Percentiles rank a stretch among this genome's conserved stretches.
Conservation (phyloP, 1,140 invertebrate genomes). For the Diorhabda carinulata region DNA sequence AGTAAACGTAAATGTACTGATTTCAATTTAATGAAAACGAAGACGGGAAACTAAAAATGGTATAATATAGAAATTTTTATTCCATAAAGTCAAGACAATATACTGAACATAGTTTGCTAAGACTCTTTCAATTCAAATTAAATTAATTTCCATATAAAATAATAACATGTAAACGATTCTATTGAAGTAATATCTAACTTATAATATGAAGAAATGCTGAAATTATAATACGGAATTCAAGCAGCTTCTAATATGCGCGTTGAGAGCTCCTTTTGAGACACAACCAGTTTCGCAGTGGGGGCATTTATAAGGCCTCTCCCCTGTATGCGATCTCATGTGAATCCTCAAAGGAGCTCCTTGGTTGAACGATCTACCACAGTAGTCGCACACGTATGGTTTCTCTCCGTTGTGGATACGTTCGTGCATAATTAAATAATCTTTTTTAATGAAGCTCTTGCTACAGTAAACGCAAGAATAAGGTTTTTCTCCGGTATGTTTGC, state of each 20-base stretch:
- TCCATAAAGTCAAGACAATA: no score
- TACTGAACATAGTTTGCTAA: no score
- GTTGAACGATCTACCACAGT: conserved; percentile 54
- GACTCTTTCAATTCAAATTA: background rate
- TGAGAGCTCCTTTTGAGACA: conserved; percentile 36
- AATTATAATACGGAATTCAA: conserved; percentile 18
- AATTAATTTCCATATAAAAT: background rate
- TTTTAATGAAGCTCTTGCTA: conserved; percentile 52
- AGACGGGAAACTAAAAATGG: no score
- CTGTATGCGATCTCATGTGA: conserved; percentile 49
- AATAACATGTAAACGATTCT: background rate
- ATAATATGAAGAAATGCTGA: background rate
- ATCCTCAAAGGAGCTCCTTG: conserved; percentile 47
- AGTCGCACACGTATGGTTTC: conserved; percentile 52
- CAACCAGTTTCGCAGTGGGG: conserved; percentile 37
- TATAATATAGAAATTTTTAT: no score
- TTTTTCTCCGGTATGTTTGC: conserved; percentile 54
- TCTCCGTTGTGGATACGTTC: conserved; percentile 56
- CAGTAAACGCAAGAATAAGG: conserved; percentile 53
- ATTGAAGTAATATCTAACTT: background rate
- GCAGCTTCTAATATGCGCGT: conserved; percentile 42
- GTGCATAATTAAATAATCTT: conserved; percentile 56
- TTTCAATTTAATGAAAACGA: no score
- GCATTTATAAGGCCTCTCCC: conserved; percentile 42
- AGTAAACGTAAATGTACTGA: no score